These are phyloP conservation scores for Caenorhabditis briggsae DNA, from an alignment of 1,140 invertebrate species.

Conservation along the genomic window DNA sequence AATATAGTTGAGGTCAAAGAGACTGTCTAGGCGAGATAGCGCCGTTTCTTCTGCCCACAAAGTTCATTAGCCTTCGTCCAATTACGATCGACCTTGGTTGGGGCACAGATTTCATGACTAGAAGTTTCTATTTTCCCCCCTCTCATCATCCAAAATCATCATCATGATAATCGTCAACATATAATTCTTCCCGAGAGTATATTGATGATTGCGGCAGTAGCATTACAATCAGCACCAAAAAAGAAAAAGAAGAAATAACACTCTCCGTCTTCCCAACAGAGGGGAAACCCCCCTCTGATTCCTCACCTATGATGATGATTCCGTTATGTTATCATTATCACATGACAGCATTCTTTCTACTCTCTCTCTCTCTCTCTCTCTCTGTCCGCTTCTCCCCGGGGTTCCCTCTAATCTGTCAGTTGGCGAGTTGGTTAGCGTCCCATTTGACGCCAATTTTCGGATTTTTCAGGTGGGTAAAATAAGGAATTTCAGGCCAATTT, in stretches of 20 bases:
- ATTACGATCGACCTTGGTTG: too few relatives aligned
- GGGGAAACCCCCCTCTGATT: constrained; percentile 41
- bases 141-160: background rate
- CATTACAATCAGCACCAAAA: background rate
- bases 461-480: background rate
- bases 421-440: background rate
- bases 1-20: too few relatives aligned
- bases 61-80: too few relatives aligned
- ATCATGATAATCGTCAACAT: too few relatives aligned
- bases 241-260: background rate
- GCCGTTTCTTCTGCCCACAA: too few relatives aligned
- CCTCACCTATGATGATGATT: background rate
- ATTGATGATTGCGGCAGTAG: background rate
- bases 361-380: constrained; percentile 12
- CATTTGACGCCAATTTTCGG: background rate
- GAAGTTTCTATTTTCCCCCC: background rate
- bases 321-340: constrained; percentile 38
- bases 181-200: background rate
- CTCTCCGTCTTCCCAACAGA: too few relatives aligned
- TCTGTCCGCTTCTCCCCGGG: background rate
- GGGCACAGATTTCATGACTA: too few relatives aligned
- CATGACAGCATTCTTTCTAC: too few relatives aligned
- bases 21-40: too few relatives aligned
- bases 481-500: too few relatives aligned
- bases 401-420: background rate